These are phyloP conservation scores for Mormyrops attenuatus DNA, from an alignment of 2,797 vertebrate species.

Conservation along the genomic window DNA sequence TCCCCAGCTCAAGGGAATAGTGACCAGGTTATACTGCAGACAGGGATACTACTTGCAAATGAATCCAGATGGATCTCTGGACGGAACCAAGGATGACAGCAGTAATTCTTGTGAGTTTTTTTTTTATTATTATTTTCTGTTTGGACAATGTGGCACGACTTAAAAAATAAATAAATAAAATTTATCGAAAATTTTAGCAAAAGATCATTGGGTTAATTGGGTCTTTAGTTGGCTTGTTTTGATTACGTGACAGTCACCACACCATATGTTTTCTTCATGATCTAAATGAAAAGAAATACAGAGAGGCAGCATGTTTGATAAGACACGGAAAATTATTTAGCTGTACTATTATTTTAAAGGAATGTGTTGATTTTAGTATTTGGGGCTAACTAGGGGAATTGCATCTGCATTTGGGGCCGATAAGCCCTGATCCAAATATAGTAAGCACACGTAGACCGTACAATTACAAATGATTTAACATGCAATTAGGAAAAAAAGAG, in stretches of 20 bases:
- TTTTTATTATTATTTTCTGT: background rate
- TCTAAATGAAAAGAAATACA: background rate
- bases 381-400: background rate
- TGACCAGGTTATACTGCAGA: conserved; percentile 99
- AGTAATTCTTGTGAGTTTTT: conserved; percentile 80
- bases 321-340: background rate
- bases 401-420: background rate
- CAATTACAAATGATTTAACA: conserved; percentile 10
- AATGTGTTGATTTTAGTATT: background rate
- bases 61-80: conserved; percentile 96
- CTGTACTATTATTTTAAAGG: background rate
- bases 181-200: background rate
- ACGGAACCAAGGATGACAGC: conserved; percentile 98
- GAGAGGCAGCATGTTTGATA: background rate
- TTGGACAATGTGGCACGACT: background rate
- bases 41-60: conserved; percentile 99
- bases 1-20: conserved; percentile 99
- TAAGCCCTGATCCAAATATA: background rate
- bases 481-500: background rate
- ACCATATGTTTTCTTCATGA: background rate
- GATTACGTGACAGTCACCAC: background rate
- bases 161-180: background rate
- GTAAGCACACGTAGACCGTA: background rate
- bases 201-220: background rate
- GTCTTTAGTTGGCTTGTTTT: background rate